Evolutionary conservation across 1,140 invertebrate genomes (phyloP).

Genomic region (Heliothis subflexa): DNA sequence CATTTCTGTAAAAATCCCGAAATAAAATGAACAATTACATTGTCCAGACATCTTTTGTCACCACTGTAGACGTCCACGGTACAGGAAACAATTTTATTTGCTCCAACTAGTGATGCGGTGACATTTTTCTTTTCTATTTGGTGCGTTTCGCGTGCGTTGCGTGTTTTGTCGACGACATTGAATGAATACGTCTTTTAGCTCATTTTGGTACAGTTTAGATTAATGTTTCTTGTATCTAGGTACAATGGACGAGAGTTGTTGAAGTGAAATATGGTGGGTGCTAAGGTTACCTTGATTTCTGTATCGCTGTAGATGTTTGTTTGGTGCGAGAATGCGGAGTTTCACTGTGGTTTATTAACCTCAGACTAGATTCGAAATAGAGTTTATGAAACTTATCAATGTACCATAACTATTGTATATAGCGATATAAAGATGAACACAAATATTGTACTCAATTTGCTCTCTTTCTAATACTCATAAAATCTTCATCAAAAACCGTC

Average conservation of each 20-base stretch:
- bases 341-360: too few relatives aligned
- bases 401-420: too few relatives aligned
- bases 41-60: slow-evolving; percentile 44
- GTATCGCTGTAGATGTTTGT: not conserved
- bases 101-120: slow-evolving; percentile 66
- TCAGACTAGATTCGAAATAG: too few relatives aligned
- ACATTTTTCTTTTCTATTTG: slow-evolving; percentile 71
- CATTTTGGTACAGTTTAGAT: slow-evolving; percentile 57
- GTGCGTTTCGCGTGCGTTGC: slow-evolving; percentile 61
- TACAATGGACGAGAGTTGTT: slow-evolving; percentile 26
- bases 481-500: too few relatives aligned
- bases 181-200: slow-evolving; percentile 59
- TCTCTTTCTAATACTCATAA: too few relatives aligned
- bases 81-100: slow-evolving; percentile 76
- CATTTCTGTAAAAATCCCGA: slow-evolving; percentile 16
- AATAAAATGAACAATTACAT: slow-evolving; percentile 47
- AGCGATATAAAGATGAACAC: too few relatives aligned
- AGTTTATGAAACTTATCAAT: too few relatives aligned
- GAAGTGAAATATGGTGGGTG: slow-evolving; percentile 27
- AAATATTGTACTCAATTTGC: too few relatives aligned
- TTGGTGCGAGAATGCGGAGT: too few relatives aligned
- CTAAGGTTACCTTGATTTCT: slow-evolving; percentile 6
- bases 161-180: slow-evolving; percentile 61
- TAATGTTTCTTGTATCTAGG: slow-evolving; percentile 23
- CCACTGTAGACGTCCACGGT: slow-evolving; percentile 52